These are phyloP conservation scores for Labeo calbasu DNA, from an alignment of 2,797 vertebrate species.

Conservation along the genomic window DNA sequence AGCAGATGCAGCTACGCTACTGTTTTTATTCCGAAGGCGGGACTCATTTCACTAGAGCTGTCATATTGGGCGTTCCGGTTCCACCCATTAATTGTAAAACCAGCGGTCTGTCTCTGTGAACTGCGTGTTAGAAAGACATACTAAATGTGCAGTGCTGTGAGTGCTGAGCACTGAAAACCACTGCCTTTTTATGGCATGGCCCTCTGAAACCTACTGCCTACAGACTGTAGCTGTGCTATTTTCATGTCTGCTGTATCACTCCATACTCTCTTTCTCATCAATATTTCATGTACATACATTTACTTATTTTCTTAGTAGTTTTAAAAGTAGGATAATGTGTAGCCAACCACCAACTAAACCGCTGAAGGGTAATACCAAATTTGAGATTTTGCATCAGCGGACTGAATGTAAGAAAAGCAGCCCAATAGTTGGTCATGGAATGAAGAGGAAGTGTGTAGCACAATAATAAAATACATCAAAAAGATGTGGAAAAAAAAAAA, in stretches of 20 bases:
- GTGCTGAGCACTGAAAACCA: neutral
- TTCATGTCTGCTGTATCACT: neutral
- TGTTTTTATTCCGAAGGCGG: neutral
- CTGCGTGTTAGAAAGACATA: neutral
- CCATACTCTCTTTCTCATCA: neutral
- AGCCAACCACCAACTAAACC: neutral
- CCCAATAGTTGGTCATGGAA: neutral
- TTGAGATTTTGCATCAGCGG: neutral
- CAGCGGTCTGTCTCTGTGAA: neutral
- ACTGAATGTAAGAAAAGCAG: neutral
- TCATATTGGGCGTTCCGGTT: neutral
- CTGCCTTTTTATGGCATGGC: neutral
- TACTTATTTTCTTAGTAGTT: neutral
- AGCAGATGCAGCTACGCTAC: neutral
- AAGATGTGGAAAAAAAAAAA: neutral
- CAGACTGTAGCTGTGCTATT: neutral
- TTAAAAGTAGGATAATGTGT: neutral
- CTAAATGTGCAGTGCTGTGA: neutral
- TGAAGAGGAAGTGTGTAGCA: neutral
- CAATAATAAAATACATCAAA: neutral
- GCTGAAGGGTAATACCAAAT: neutral
- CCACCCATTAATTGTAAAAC: neutral
- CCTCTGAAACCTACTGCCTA: neutral
- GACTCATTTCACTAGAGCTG: neutral
- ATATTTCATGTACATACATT: neutral